A percentile compares a stretch with the other conserved stretches of the same genome.
These are phyloP conservation scores for Pissodes strobi DNA, from an alignment of 1,140 invertebrate species.

Conservation along the genomic window DNA sequence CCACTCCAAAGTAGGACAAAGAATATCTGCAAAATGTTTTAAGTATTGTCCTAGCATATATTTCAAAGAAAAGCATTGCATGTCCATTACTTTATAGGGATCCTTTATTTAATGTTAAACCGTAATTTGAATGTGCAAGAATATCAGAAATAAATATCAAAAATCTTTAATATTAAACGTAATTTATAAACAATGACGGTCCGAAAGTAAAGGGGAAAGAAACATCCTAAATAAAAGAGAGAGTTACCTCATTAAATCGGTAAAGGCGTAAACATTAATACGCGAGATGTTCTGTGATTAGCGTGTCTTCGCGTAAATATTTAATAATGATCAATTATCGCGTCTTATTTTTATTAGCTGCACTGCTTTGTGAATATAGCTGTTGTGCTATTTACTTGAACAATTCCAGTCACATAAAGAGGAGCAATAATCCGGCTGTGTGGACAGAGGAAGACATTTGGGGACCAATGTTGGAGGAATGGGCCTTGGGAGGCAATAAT, in stretches of 20 bases:
- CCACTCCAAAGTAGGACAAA: no score
- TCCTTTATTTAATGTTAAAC: no score
- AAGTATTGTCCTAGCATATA: not conserved
- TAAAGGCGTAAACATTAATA: conserved; percentile 7
- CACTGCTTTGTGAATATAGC: conserved; percentile 13
- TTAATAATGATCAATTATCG: conserved; percentile 3
- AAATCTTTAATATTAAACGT: not conserved
- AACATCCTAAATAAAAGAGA: conserved; percentile 13
- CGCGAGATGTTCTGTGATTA: not conserved
- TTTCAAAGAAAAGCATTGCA: no score
- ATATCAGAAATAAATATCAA: not conserved
- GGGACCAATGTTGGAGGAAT: conserved; percentile 52
- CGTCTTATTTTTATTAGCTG: not conserved
- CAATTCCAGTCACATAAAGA: conserved; percentile 17
- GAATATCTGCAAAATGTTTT: no score
- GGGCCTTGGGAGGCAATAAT: conserved; percentile 40
- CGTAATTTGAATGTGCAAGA: no score
- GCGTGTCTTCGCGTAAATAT: not conserved
- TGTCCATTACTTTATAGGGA: not conserved
- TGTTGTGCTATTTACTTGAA: conserved; percentile 23
- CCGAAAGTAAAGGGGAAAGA: not conserved
- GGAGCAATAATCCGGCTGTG: conserved; percentile 15
- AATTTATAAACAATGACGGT: not conserved
- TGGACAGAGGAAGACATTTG: conserved; percentile 47
- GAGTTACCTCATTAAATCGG: conserved; percentile 39